These are phyloP conservation scores for Parnassius mnemosyne DNA, from an alignment of 2,888 invertebrate species.

Conservation along the genomic window DNA sequence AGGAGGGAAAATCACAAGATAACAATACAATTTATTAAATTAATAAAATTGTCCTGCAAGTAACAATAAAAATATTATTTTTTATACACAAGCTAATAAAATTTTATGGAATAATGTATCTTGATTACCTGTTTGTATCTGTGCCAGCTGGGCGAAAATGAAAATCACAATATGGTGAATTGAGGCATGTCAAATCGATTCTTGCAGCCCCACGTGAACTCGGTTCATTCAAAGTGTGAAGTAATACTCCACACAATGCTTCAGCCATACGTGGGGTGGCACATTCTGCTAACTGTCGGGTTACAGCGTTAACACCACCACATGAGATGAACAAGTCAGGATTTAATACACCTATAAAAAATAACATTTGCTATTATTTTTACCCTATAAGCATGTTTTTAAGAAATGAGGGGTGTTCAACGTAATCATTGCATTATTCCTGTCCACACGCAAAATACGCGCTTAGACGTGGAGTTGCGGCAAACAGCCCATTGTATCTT, in stretches of 20 bases:
- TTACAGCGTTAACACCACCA: conserved; percentile 91
- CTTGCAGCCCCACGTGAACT: conserved; percentile 87
- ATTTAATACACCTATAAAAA: conserved; percentile 86
- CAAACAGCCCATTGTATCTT: too few species aligned
- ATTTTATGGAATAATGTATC: too few species aligned
- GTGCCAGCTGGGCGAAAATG: conserved; percentile 87
- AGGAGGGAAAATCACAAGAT: too few species aligned
- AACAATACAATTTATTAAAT: too few species aligned
- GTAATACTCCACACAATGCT: conserved; percentile 91
- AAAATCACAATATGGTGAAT: conserved; percentile 95
- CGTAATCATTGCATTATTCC: too few species aligned
- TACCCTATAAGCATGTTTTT: too few species aligned
- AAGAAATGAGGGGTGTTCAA: too few species aligned
- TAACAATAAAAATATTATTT: too few species aligned
- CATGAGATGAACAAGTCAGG: conserved; percentile 88
- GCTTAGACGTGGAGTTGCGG: too few species aligned
- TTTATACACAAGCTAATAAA: too few species aligned
- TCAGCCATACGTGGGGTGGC: conserved; percentile 94
- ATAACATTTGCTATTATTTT: not conserved
- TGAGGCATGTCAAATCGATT: conserved; percentile 90
- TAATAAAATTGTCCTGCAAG: too few species aligned
- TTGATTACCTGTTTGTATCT: conserved; percentile 83
- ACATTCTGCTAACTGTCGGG: conserved; percentile 91
- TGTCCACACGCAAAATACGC: too few species aligned
- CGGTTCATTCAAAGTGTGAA: conserved; percentile 92